Evolutionary conservation across 2,888 invertebrate genomes (phyloP).

Genomic region (Bombyx huttoni): DNA sequence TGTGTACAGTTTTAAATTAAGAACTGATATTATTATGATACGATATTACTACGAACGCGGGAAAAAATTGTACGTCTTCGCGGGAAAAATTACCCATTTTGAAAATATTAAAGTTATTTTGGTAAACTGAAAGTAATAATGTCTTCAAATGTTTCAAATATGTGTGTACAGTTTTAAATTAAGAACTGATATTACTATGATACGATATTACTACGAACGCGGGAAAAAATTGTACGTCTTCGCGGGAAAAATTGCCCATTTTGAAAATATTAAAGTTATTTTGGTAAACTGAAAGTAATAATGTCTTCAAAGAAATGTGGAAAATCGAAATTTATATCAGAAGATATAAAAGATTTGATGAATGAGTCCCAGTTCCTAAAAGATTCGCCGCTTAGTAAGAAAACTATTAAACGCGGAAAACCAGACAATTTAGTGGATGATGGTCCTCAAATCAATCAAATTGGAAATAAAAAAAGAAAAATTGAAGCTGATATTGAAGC

Average conservation of each 20-base stretch:
- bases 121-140: constrained; percentile 12
- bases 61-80: not conserved
- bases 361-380: constrained; percentile 36
- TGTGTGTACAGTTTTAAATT: not conserved
- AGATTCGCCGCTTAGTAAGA: constrained; percentile 32
- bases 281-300: not conserved
- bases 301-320: constrained; percentile 33
- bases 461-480: constrained; percentile 36
- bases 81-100: no score
- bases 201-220: not conserved
- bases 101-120: not conserved
- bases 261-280: not conserved
- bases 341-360: constrained; percentile 34
- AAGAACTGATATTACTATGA: not conserved
- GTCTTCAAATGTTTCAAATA: constrained; percentile 16
- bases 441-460: constrained; percentile 26
- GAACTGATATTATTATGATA: not conserved
- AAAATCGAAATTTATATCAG: constrained; percentile 35
- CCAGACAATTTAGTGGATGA: constrained; percentile 26
- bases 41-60: not conserved
- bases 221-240: not conserved
- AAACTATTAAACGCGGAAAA: constrained; percentile 28
- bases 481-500: constrained; percentile 22
- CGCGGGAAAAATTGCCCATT: no score
- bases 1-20: not conserved